Conservation (phyloP, 2,797 vertebrate species). For the Cossypha caffra region DNA sequence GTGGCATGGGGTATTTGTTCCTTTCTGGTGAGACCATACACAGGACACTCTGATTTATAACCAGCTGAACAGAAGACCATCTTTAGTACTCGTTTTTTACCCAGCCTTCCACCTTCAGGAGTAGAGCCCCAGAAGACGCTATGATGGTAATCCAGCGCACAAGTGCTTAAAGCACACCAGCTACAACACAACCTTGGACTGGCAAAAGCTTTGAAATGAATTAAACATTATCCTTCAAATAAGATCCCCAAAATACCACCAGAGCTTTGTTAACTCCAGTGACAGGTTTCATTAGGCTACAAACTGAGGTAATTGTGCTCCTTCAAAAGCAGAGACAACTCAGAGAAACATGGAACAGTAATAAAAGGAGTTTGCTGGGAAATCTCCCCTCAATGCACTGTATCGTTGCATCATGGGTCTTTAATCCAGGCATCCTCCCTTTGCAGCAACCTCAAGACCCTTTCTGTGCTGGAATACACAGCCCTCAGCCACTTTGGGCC, state of each 20-base stretch:
- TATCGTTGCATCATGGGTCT: background rate
- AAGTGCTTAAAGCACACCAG: fast-evolving
- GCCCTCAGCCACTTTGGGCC: background rate
- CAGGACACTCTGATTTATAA: background rate
- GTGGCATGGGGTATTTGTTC: fast-evolving
- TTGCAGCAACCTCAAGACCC: background rate
- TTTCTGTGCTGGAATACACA: background rate
- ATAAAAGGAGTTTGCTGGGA: background rate
- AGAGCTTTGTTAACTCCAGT: background rate
- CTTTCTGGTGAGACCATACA: background rate
- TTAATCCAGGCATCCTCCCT: background rate
- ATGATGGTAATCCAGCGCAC: background rate
- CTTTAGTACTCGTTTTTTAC: background rate
- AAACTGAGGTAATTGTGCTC: background rate
- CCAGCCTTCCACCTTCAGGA: background rate
- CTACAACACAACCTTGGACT: background rate
- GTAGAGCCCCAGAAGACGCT: background rate
- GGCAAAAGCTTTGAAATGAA: background rate
- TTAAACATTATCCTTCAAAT: background rate
- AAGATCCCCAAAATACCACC: background rate
- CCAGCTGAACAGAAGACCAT: background rate
- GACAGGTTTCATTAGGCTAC: background rate
- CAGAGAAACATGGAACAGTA: background rate
- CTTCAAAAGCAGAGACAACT: background rate
- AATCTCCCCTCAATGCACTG: background rate